Conservation (phyloP, 2,888 invertebrate genomes). For the Tricholauxania praeusta region DNA sequence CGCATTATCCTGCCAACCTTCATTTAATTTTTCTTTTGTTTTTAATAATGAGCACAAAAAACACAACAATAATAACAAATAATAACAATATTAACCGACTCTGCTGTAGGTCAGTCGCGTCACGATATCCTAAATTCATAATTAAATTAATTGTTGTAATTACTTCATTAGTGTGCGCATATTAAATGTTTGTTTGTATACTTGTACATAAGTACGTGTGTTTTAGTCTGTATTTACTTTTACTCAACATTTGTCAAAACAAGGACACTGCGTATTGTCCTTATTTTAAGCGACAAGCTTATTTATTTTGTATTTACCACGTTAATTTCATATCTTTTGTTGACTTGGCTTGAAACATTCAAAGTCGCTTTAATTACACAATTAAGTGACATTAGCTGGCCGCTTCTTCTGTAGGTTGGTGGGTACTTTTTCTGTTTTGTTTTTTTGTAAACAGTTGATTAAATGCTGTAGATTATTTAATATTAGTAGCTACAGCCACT, state of each 20-base stretch:
- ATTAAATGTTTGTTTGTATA: conserved; percentile 5
- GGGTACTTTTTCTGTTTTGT: background rate
- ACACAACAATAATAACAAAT: conserved; percentile 1
- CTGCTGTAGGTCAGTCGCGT: conserved; percentile 10
- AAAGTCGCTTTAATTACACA: conserved; percentile 23
- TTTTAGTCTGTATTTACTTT: no score
- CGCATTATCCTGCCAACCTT: no score
- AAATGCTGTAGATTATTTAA: background rate
- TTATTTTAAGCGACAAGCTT: background rate
- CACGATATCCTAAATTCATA: conserved; percentile 59
- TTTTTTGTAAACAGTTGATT: background rate
- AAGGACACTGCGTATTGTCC: background rate
- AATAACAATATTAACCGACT: conserved; percentile 23
- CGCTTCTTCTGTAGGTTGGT: background rate
- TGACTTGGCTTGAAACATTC: conserved; percentile 1
- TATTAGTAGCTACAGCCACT: background rate
- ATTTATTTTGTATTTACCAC: background rate
- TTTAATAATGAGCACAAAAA: no score
- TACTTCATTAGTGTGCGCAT: conserved; percentile 60
- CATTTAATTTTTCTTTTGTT: no score
- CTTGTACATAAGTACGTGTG: background rate
- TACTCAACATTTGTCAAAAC: no score
- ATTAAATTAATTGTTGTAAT: conserved; percentile 66
- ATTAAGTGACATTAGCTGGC: conserved; percentile 21
- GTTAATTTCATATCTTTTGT: conserved; percentile 6